Evolutionary conservation across 2,888 invertebrate species (phyloP).

Genomic region (Cheilosia variabilis): DNA sequence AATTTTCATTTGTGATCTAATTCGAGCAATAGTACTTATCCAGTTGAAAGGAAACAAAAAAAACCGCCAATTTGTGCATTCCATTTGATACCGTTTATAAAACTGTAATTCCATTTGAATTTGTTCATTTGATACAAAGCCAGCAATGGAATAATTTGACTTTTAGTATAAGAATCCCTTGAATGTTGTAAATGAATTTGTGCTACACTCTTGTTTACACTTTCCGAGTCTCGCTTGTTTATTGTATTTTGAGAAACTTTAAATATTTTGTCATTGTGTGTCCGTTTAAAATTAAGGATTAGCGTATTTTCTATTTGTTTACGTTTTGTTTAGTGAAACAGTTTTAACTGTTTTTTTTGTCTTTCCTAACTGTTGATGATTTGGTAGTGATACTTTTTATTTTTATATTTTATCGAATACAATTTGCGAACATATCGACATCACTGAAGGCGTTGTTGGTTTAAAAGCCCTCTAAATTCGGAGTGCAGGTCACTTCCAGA

Average conservation of each 20-base stretch:
- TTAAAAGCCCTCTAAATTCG: too few species aligned
- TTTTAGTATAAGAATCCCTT: constrained; percentile 10
- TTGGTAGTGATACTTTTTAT: background rate
- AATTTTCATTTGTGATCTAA: constrained; percentile 48
- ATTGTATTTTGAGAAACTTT: constrained; percentile 6
- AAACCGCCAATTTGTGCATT: constrained; percentile 32
- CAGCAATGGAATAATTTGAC: constrained; percentile 2
- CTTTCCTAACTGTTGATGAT: background rate
- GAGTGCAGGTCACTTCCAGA: too few species aligned
- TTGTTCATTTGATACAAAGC: background rate
- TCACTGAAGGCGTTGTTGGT: too few species aligned
- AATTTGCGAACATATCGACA: too few species aligned
- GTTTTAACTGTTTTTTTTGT: background rate
- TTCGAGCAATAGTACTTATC: constrained; percentile 66
- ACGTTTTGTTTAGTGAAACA: background rate
- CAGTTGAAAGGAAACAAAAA: constrained; percentile 7
- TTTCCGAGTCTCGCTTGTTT: constrained; percentile 11
- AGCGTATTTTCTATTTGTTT: background rate
- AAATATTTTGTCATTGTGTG: constrained; percentile 14
- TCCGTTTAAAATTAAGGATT: constrained; percentile 21
- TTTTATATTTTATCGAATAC: background rate
- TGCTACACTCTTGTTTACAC: background rate
- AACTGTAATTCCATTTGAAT: constrained; percentile 4
- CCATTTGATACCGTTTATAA: constrained; percentile 32
- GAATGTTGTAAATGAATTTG: constrained; percentile 21